phyloP scores from a whole-genome alignment of 2,113 vertebrate genomes.

The Sapajus apella region DNA sequence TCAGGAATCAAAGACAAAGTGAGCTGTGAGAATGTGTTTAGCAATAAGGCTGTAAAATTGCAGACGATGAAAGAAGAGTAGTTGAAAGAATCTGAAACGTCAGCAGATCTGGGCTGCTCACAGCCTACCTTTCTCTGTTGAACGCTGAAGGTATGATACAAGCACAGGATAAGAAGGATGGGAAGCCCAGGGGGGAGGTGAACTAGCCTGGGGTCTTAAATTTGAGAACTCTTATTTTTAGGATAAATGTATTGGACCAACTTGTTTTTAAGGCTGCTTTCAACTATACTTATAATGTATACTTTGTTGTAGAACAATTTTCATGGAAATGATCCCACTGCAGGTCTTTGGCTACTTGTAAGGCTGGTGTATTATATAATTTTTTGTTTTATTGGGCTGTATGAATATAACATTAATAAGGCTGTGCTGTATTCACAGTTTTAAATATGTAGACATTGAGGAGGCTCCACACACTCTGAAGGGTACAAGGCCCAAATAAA shows the following conservation, averaged over 20 bases:
- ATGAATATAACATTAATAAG: neutral
- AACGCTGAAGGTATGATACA: neutral
- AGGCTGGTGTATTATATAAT: neutral
- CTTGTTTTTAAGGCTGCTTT: neutral
- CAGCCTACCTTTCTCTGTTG: neutral
- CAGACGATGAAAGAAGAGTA: neutral
- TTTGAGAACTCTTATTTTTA: constrained; percentile 37
- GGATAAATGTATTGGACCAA: neutral
- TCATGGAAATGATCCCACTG: neutral
- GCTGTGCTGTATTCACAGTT: neutral
- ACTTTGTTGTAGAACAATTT: neutral
- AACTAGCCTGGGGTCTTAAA: neutral
- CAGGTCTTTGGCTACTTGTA: neutral
- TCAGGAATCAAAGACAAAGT: neutral
- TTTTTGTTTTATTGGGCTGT: constrained; percentile 10
- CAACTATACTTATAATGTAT: neutral
- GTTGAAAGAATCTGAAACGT: neutral
- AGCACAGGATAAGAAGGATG: rapidly evolving
- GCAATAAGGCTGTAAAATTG: neutral
- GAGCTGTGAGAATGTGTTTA: constrained; percentile 8
- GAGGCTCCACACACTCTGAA: neutral
- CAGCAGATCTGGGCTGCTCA: neutral
- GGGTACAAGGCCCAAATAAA: neutral
- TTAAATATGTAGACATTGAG: neutral
- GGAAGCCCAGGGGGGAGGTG: neutral